Conservation (phyloP, 2,797 vertebrate species). For the Emydoidea blandingii region DNA sequence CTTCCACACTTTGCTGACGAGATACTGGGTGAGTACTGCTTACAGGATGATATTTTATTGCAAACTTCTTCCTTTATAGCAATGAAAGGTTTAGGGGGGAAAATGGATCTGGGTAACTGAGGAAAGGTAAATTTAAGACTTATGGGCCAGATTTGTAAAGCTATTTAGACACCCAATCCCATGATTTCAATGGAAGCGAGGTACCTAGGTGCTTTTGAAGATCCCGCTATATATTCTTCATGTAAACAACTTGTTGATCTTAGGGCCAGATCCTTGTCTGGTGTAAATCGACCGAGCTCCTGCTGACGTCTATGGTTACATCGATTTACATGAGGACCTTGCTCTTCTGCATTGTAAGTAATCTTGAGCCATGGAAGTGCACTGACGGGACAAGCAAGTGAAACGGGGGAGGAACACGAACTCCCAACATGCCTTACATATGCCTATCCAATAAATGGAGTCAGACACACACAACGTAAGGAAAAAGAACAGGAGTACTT, state of each 20-base stretch:
- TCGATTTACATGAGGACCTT: not conserved
- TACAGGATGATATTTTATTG: not conserved
- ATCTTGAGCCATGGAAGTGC: not conserved
- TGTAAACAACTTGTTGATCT: not conserved
- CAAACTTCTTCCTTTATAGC: not conserved
- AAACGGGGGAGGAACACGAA: not conserved
- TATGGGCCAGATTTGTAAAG: not conserved
- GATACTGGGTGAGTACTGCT: not conserved
- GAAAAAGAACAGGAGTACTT: too few relatives aligned
- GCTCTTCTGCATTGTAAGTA: not conserved
- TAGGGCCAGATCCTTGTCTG: not conserved
- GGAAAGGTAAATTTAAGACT: not conserved
- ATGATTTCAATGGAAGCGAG: not conserved
- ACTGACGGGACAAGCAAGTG: not conserved
- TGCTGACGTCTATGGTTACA: not conserved
- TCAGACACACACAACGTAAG: not conserved
- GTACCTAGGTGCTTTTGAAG: not conserved
- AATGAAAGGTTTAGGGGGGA: not conserved
- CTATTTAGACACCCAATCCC: not conserved
- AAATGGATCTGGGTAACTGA: not conserved
- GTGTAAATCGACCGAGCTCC: not conserved
- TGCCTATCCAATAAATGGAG: not conserved
- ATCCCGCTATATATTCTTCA: not conserved
- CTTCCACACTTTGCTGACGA: not conserved
- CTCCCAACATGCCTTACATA: not conserved